A percentile compares a stretch with the other conserved stretches of the same genome.
Conservation (phyloP, 2,888 invertebrate species). For the Gasteruption jaculator region DNA sequence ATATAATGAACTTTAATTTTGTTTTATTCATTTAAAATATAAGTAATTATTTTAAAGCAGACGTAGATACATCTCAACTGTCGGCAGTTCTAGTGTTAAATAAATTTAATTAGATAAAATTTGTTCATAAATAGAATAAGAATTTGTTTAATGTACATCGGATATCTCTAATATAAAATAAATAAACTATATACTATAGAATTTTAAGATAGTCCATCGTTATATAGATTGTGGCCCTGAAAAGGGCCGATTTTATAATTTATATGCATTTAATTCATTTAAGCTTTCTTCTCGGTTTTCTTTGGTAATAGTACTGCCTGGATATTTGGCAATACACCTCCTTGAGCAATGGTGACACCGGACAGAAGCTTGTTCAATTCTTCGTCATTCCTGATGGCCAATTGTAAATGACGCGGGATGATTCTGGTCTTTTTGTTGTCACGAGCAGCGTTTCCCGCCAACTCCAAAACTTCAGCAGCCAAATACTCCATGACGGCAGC, state of each 20-base stretch:
- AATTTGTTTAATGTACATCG: too few species aligned
- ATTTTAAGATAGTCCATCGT: slow-evolving; percentile 2
- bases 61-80: too few species aligned
- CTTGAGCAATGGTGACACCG: slow-evolving; percentile 77
- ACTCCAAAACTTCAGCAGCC: slow-evolving; percentile 67
- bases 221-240: slow-evolving; percentile 23
- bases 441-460: slow-evolving; percentile 64
- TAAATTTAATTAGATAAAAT: too few species aligned
- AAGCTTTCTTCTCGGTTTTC: slow-evolving; percentile 27
- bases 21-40: too few species aligned
- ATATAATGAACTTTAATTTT: too few species aligned
- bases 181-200: too few species aligned
- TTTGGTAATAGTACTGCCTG: slow-evolving; percentile 56
- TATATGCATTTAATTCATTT: slow-evolving; percentile 8
- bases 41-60: too few species aligned
- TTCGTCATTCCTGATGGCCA: slow-evolving; percentile 77
- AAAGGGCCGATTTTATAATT: slow-evolving; percentile 23
- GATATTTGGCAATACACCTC: slow-evolving; percentile 78
- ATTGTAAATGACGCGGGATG: slow-evolving; percentile 47
- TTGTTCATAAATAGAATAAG: too few species aligned
- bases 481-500: slow-evolving; percentile 63
- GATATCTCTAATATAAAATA: too few species aligned
- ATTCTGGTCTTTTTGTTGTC: slow-evolving; percentile 65
- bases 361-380: slow-evolving; percentile 72
- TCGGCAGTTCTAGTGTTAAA: too few species aligned